phyloP scores from a whole-genome alignment of 2,113 vertebrate genomes.

The Trogon surrucura region DNA sequence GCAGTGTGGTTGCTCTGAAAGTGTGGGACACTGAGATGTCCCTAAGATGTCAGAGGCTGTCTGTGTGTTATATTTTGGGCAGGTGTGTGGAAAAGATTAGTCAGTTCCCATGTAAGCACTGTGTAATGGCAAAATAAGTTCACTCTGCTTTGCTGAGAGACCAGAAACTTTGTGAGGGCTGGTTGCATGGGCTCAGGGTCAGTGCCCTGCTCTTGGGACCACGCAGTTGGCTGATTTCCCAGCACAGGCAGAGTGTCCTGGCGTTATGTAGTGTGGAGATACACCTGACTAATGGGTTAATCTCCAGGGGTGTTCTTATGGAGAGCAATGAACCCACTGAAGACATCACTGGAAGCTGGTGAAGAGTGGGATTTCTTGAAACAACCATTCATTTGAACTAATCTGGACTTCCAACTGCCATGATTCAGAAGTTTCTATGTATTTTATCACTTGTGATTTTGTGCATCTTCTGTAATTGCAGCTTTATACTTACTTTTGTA shows the following conservation, averaged over 20 bases:
- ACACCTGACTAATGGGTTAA: not conserved
- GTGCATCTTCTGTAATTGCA: not conserved
- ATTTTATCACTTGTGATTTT: not conserved
- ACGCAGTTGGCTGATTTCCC: not conserved
- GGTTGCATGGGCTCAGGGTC: not conserved
- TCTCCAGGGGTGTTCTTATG: not conserved
- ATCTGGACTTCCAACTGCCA: not conserved
- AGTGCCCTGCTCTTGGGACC: rapidly evolving
- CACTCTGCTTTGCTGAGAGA: not conserved
- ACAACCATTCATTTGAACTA: not conserved
- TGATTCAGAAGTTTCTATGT: not conserved
- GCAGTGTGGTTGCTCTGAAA: not conserved
- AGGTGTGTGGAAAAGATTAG: not conserved
- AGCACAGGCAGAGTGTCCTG: not conserved
- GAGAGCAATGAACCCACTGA: not conserved
- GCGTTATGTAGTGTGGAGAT: not conserved
- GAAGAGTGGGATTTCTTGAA: not conserved
- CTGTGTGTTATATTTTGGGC: not conserved
- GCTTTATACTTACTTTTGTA: not conserved
- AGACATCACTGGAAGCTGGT: not conserved
- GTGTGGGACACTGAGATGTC: not conserved
- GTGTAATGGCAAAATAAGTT: not conserved
- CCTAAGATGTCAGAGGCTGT: not conserved
- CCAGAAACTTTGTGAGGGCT: not conserved
- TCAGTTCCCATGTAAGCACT: not conserved